Base-by-base conservation (phyloP, 2,113 vertebrate genomes). In the Cyprinus carpio region DNA sequence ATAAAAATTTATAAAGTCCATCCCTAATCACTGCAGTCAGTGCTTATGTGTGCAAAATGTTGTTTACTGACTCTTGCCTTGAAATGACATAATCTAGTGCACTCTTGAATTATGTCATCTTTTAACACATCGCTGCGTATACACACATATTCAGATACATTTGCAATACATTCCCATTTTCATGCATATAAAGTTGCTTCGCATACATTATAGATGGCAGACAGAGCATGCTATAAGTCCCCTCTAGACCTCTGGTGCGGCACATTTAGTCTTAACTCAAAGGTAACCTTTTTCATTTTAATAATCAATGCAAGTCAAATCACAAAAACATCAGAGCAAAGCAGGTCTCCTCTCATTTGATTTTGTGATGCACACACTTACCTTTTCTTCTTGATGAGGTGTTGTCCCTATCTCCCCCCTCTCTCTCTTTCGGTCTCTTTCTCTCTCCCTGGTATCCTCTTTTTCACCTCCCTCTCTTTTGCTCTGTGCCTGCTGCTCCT, bases 401-500 rank as follows among this genome's bases (percentile, higher is more conserved):
- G 84, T 74, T 58, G 37, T 87, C 81, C 54, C 78, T 15, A 54
- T 74, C 43, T 77, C 82, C 84, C 31, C n/a, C 75, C 51, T 75
- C 82, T 75, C 60, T 75, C 11, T 65, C 23, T 40, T 2, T 75
- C 23, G 18, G 37, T 83, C 27, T 81, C 18, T 77, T 74, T 86
- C 65, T 49, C 23, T 65, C 60, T 75, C 40, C 62, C 27, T 46
- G 25, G 4, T 65, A 27, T 60, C 18, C 20, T 56, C 49, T 74
- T 1, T 8, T 29, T 71, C 34, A 18, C 4, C 34, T 58, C 80
- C 81, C 54, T 71, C 46, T 84, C 85, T 86, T 72, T 75, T 89
- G 40, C 83, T 81, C 69, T 67, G 65, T 89, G 64, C 27, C 65
- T 85, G 75, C 83, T 86, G 90, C 86, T 92, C 90, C 92, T 92